These are phyloP conservation scores for Embiotoca jacksoni DNA, from an alignment of 2,113 vertebrate species.

Conservation along the genomic window DNA sequence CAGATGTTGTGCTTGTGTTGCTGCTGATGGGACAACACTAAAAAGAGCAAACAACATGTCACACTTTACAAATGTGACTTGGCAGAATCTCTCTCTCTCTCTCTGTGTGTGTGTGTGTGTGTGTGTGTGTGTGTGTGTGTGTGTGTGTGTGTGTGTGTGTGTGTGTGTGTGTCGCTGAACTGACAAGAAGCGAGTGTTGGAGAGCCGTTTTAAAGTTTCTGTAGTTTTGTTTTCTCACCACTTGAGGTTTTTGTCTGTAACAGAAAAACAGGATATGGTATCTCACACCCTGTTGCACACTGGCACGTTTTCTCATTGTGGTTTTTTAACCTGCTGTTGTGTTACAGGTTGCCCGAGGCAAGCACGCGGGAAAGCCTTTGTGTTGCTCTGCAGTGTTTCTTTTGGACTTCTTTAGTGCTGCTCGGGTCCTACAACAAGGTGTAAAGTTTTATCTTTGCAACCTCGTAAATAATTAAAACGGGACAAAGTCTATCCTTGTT, in stretches of 20 bases:
- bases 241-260: not conserved
- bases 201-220: not conserved
- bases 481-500: too few species aligned
- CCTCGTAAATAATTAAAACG: not conserved
- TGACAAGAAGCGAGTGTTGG: not conserved
- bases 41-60: conserved; percentile 29
- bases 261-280: conserved; percentile 78
- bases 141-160: not conserved
- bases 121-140: too few species aligned
- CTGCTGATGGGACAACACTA: conserved; percentile 12
- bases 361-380: conserved; percentile 20
- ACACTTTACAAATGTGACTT: conserved; percentile 38
- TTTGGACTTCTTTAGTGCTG: conserved; percentile 11
- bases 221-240: conserved; percentile 20
- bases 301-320: conserved; percentile 44
- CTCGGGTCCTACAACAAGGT: not conserved
- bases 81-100: conserved; percentile 45
- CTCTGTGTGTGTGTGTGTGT: too few species aligned
- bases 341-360: conserved; percentile 47
- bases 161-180: not conserved
- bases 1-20: conserved; percentile 5
- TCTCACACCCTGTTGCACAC: conserved; percentile 29
- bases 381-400: not conserved
- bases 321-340: conserved; percentile 56
- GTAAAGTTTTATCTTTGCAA: not conserved